Percentiles rank a stretch among this genome's conserved stretches.
These are phyloP conservation scores for Heteromyza rotundicornis DNA, from an alignment of 2,888 invertebrate genomes.

Conservation along the genomic window DNA sequence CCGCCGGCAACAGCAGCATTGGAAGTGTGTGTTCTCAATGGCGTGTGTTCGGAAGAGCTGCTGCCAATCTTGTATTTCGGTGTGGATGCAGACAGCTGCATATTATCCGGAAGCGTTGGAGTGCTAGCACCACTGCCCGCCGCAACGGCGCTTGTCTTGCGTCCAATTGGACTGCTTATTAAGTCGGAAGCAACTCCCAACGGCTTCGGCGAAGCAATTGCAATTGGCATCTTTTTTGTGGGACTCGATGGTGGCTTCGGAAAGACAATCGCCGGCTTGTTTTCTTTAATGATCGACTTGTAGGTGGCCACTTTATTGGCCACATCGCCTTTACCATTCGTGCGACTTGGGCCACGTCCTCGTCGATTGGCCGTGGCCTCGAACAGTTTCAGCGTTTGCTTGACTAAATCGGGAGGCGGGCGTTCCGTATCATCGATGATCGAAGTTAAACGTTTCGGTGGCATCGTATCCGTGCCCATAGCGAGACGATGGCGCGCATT, in stretches of 20 bases:
- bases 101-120: slow-evolving; percentile 15
- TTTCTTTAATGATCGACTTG: slow-evolving; percentile 69
- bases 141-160: slow-evolving; percentile 32
- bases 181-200: slow-evolving; percentile 32
- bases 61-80: slow-evolving; percentile 27
- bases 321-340: slow-evolving; percentile 65
- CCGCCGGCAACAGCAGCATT: slow-evolving; percentile 6
- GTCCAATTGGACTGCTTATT: slow-evolving; percentile 35
- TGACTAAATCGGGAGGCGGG: slow-evolving; percentile 89
- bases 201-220: slow-evolving; percentile 24
- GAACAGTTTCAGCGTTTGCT: slow-evolving; percentile 83
- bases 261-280: slow-evolving; percentile 65
- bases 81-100: slow-evolving; percentile 33
- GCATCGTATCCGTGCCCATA: slow-evolving; percentile 60
- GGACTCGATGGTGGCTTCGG: slow-evolving; percentile 64
- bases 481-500: slow-evolving; percentile 61
- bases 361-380: slow-evolving; percentile 71
- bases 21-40: neutral
- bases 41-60: too few species aligned
- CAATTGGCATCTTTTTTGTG: slow-evolving; percentile 34
- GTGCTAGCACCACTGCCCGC: neutral
- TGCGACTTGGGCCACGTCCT: slow-evolving; percentile 60
- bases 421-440: slow-evolving; percentile 77
- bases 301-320: slow-evolving; percentile 71
- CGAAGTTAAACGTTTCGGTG: slow-evolving; percentile 69